Evolutionary conservation across 2,888 invertebrate genomes (phyloP), one percentile per base, ranked within the genome.

Genomic region (Lomographa bimaculata): DNA sequence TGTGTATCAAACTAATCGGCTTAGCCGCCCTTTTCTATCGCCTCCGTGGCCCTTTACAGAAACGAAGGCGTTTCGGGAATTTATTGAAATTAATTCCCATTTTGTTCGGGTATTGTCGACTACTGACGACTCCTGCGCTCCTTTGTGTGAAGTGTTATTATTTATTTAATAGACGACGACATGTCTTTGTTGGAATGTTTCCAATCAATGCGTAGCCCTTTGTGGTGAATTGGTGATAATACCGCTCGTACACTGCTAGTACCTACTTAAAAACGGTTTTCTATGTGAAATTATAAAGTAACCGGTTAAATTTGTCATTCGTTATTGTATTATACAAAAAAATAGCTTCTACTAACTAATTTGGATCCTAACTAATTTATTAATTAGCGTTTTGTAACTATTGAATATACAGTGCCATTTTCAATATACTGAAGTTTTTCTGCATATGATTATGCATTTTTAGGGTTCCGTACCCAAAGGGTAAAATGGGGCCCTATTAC

Each of bases 41-140:
- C 65, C 58, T 57, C 75, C 78, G 71, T 69, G 73, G 62, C 63
- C 68, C 69, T 76, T 70, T 54, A 68, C 58, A 66, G 63, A 77
- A 77, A 75, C 72, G 79, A 74, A 84, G 83, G 80, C 82, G 81
- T 83, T 83, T 79, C 66, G 73, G 73, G 78, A 82, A 85, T 82
- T 78, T 79, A 84, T 86, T 73, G 81, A 76, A 83, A 86, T 83
- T 80, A 86, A 82, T 85, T 84, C 82, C 69, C 77, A 81, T 81
- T 86, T 81, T 87, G 84, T 87, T 81, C 77, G 77, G 47, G 77
- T 58, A 82, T 87, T 89, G 85, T 85, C 46, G 69, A 60, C 80
- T 80, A 78, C 82, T 78, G 74, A 71, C 76, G 75, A 68, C 67
- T 72, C 58, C 26, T 28, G 40, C 52, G 58, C 50, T 41, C 60